Percentiles rank a stretch among this genome's conserved stretches.
These are phyloP conservation scores for Eulemur macaco DNA, from an alignment of 2,113 vertebrate genomes.

Conservation along the genomic window DNA sequence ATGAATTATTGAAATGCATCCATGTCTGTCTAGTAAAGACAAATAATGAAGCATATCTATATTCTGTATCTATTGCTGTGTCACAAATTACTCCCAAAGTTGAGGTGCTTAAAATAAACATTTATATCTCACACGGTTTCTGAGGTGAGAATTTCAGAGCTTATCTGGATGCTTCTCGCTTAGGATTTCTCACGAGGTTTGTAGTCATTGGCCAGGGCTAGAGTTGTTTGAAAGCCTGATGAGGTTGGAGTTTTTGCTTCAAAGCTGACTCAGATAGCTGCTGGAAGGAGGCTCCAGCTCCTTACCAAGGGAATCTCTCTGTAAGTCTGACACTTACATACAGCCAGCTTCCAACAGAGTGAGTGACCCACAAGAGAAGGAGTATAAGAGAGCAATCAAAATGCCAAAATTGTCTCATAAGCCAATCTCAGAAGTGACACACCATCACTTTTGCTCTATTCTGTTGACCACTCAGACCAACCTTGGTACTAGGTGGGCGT, in stretches of 20 bases:
- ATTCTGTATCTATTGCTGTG: background rate
- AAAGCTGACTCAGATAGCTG: background rate
- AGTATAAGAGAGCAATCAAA: background rate
- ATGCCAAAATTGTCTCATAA: background rate
- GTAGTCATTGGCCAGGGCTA: background rate
- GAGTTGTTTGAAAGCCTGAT: background rate
- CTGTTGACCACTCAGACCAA: background rate
- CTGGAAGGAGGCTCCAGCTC: background rate
- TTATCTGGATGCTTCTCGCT: background rate
- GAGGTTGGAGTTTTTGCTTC: background rate
- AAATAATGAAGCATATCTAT: background rate
- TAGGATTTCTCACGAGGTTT: background rate
- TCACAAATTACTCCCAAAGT: background rate
- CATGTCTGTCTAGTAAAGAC: background rate
- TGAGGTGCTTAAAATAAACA: background rate
- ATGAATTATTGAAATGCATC: background rate
- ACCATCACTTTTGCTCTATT: background rate
- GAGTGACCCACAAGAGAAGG: background rate
- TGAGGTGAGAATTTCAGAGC: background rate
- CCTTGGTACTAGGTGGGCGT: background rate
- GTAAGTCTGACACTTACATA: background rate
- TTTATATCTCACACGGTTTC: background rate
- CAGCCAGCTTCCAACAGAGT: background rate
- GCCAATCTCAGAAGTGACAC: background rate
- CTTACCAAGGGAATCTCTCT: background rate